Base-by-base conservation (phyloP, 2,113 vertebrate genomes). In the Gobius niger region DNA sequence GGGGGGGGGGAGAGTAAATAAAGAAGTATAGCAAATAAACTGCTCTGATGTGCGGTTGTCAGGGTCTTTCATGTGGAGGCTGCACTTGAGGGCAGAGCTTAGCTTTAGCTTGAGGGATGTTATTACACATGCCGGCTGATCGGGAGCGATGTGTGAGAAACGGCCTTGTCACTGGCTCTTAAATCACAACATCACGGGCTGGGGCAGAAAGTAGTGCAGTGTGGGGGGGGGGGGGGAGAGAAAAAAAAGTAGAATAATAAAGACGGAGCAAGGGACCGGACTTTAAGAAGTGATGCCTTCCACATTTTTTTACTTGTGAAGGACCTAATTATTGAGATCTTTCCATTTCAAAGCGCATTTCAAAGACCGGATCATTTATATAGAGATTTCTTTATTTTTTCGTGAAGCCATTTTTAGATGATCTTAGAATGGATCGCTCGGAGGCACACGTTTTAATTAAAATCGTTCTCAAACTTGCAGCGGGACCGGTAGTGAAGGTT, bases 61-160 rank as follows among this genome's bases (percentile, higher is more conserved):
- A 86, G 81, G 81, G 73, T 80, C 79, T 87, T 89, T 86, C 81
- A 89, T 89, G 84, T 83, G 85, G 80, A 85, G 84, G 85, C 85
- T 83, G 77, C 78, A 82, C 85, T 90, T 57, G 72, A 83, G 90
- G 83, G 85, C 85, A 82, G 76, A 87, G 89, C 90, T 89, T 88
- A 89, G 85, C 78, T 68, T 34, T 82, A 84, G 87, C 87, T 84
- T 71, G 76, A 88, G 84, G 87, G 79, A 76, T 87, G 88, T 83
- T 84, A 85, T 87, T 88, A 86, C 87, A 90, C 84, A 85, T 82
- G 80, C 74, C 75, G 70, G 77, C 84, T 87, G 87, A 90, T 89
- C 77, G 69, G 79, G 87, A 82, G 76, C 76, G 84, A 86, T 86
- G 89, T 83, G 84, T 87, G 88, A 89, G 87, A 89, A 90, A 89